phyloP scores from a whole-genome alignment of 37 sponge, comb jelly and placozoan genomes.

The Geodia barretti region DNA sequence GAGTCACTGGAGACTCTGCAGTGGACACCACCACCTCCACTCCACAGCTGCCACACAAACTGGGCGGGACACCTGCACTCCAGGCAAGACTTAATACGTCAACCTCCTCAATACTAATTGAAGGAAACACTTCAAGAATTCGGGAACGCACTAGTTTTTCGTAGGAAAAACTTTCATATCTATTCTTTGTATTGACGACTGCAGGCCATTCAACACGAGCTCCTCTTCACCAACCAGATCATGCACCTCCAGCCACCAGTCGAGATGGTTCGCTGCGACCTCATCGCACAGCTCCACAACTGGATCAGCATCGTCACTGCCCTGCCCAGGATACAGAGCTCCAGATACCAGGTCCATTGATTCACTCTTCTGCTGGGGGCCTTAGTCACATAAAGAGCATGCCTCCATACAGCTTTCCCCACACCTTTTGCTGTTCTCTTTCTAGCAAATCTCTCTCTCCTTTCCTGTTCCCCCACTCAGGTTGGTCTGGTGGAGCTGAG shows the following conservation, averaged over 20 bases:
- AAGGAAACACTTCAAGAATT: too few species aligned
- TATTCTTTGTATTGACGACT: too few species aligned
- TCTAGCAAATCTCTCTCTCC: background rate
- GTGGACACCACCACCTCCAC: slow-evolving; percentile 46
- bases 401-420: background rate
- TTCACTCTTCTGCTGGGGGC: background rate
- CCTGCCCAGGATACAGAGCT: slow-evolving; percentile 81
- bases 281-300: slow-evolving; percentile 79
- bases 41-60: slow-evolving; percentile 4
- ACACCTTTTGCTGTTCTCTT: background rate
- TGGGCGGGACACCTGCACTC: slow-evolving; percentile 61
- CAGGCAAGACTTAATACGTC: too few species aligned
- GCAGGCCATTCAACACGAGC: slow-evolving; percentile 61
- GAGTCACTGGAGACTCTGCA: slow-evolving; percentile 23
- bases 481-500: slow-evolving; percentile 71
- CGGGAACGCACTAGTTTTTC: too few species aligned
- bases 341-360: slow-evolving; percentile 78
- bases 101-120: too few species aligned
- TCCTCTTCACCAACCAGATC: slow-evolving; percentile 90
- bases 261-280: slow-evolving; percentile 63
- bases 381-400: too few species aligned
- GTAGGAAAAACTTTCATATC: too few species aligned
- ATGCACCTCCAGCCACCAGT: slow-evolving; percentile 88
- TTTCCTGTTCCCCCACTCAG: background rate
- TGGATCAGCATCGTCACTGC: slow-evolving; percentile 75